These are phyloP conservation scores for Tenthredo livida DNA, from an alignment of 2,888 invertebrate species.

Conservation along the genomic window DNA sequence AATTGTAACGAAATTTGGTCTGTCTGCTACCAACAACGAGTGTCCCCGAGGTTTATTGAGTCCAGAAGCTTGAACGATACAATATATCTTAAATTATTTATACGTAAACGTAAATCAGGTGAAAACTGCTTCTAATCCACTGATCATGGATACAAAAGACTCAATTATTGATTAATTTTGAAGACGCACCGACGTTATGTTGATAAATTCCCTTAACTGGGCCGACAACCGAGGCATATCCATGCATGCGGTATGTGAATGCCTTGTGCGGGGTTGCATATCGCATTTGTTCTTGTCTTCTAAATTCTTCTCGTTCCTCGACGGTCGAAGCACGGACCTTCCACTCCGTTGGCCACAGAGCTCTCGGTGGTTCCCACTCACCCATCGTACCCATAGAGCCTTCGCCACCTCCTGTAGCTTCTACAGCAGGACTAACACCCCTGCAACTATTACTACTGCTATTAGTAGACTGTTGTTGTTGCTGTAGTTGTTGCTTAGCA, in stretches of 20 bases:
- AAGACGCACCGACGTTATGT: slow-evolving; percentile 79
- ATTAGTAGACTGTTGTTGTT: slow-evolving; percentile 57
- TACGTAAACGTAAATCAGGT: neutral
- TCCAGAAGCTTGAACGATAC: slow-evolving; percentile 64
- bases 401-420: slow-evolving; percentile 68
- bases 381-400: slow-evolving; percentile 67
- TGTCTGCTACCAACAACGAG: slow-evolving; percentile 87
- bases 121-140: neutral
- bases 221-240: slow-evolving; percentile 91
- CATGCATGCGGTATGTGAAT: slow-evolving; percentile 93
- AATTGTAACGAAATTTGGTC: slow-evolving; percentile 95
- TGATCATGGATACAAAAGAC: slow-evolving; percentile 16
- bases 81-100: neutral
- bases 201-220: slow-evolving; percentile 90
- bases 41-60: slow-evolving; percentile 88
- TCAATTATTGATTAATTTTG: neutral
- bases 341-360: slow-evolving; percentile 89
- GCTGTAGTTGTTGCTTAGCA: slow-evolving; percentile 57
- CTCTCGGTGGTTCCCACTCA: slow-evolving; percentile 78
- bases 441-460: slow-evolving; percentile 60
- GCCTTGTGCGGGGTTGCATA: slow-evolving; percentile 95
- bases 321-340: slow-evolving; percentile 88
- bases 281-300: slow-evolving; percentile 89
- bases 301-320: slow-evolving; percentile 88
- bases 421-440: slow-evolving; percentile 68